phyloP scores from a whole-genome alignment of 2,113 vertebrate species.

The Mungos mungo region DNA sequence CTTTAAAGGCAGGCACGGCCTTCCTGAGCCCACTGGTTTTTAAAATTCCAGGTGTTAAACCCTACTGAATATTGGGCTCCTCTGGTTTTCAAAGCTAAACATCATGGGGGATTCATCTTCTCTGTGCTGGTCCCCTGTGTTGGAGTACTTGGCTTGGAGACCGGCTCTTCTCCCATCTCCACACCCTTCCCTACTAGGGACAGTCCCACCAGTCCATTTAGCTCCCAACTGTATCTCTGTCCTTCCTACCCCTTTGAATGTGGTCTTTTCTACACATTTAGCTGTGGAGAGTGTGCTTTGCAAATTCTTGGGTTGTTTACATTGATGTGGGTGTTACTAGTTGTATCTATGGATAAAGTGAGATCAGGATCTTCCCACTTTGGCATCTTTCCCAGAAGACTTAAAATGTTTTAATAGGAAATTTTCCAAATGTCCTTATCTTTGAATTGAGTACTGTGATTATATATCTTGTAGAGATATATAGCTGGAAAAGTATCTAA shows the following conservation, averaged over 20 bases:
- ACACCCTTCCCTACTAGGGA: neutral
- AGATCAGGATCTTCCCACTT: neutral
- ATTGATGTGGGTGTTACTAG: neutral
- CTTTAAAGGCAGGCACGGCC: neutral
- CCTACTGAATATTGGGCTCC: neutral
- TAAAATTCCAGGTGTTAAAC: neutral
- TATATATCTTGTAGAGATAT: neutral
- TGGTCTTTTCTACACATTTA: neutral
- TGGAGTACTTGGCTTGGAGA: neutral
- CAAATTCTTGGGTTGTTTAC: neutral
- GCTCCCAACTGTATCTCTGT: neutral
- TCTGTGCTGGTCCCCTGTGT: neutral
- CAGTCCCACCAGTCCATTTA: neutral
- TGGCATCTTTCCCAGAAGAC: neutral
- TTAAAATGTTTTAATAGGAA: neutral
- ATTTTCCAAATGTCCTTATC: neutral
- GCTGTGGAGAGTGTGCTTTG: neutral
- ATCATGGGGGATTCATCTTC: neutral
- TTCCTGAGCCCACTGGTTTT: neutral
- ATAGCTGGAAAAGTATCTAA: neutral
- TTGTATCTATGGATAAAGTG: neutral
- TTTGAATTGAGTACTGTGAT: neutral
- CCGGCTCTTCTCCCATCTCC: neutral
- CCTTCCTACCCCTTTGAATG: neutral
- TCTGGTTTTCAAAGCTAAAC: neutral